Percentiles rank a stretch among this genome's conserved stretches.
Conservation (phyloP, 1,140 invertebrate genomes). For the Bombus balteatus region DNA sequence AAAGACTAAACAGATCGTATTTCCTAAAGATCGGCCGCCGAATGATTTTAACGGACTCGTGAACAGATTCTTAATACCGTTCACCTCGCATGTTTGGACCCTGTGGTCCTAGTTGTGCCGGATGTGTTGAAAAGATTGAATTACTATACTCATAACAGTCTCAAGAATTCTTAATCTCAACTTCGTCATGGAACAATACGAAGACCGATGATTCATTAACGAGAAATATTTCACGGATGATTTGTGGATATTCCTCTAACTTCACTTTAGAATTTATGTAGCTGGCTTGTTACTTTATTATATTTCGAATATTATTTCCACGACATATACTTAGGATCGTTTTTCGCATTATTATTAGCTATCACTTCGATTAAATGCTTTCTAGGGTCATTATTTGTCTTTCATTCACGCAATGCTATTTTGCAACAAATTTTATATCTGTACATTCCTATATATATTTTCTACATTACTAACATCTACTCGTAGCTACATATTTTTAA, state of each 20-base stretch:
- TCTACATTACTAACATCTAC: too few species aligned
- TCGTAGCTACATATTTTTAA: too few species aligned
- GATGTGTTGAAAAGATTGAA: constrained; percentile 45
- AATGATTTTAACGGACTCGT: constrained; percentile 69
- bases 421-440: too few species aligned
- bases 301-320: too few species aligned
- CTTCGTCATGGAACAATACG: neutral
- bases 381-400: too few species aligned
- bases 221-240: neutral
- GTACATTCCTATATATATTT: too few species aligned
- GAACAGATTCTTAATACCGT: constrained; percentile 63
- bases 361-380: too few species aligned
- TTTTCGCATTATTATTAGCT: too few species aligned
- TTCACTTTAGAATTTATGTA: neutral
- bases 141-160: constrained; percentile 21
- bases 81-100: constrained; percentile 5
- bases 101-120: constrained; percentile 2
- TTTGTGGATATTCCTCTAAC: neutral
- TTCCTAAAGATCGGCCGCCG: constrained; percentile 72
- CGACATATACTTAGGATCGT: too few species aligned
- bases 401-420: too few species aligned
- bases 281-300: neutral
- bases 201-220: neutral
- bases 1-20: constrained; percentile 76
- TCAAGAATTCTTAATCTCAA: constrained; percentile 11